These are phyloP conservation scores for Pseudochromis fuscus DNA, from an alignment of 2,797 vertebrate genomes.

Conservation along the genomic window DNA sequence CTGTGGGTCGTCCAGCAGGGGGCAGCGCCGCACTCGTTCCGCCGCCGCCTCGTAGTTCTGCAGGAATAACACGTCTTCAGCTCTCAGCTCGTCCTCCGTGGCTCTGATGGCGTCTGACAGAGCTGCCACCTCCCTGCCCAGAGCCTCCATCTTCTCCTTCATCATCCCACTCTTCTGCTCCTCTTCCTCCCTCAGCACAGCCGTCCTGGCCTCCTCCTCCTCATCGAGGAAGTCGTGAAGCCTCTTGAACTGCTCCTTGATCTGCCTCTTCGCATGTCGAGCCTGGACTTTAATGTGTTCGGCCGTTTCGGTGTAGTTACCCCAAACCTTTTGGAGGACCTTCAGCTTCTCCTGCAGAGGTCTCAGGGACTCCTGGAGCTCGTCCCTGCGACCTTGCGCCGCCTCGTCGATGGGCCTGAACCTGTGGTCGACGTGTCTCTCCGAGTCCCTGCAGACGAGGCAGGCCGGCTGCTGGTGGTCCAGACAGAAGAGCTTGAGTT, in stretches of 20 bases:
- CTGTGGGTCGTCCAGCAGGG: background rate
- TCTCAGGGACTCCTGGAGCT: background rate
- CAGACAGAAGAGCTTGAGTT: too few relatives aligned
- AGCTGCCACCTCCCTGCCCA: background rate
- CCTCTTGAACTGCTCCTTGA: conserved; percentile 22
- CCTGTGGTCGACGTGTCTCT: background rate
- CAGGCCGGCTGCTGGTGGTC: too few relatives aligned
- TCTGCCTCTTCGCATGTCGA: conserved; percentile 4
- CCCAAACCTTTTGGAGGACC: conserved; percentile 2
- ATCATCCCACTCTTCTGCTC: background rate
- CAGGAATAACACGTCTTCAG: conserved; percentile 14
- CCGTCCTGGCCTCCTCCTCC: background rate
- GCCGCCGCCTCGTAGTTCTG: background rate
- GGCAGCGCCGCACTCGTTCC: background rate
- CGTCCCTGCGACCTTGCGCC: conserved; percentile 6
- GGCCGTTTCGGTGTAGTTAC: background rate
- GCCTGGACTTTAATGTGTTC: background rate
- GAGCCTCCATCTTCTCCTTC: background rate
- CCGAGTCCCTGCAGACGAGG: background rate
- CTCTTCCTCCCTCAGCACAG: background rate
- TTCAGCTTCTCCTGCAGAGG: conserved; percentile 1
- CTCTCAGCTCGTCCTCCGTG: conserved; percentile 16
- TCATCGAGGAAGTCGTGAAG: conserved; percentile 12
- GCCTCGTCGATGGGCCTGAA: conserved; percentile 22
- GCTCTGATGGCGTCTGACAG: conserved; percentile 14